phyloP scores from a whole-genome alignment of 2,797 vertebrate species.

The Falco novaeseelandiae region DNA sequence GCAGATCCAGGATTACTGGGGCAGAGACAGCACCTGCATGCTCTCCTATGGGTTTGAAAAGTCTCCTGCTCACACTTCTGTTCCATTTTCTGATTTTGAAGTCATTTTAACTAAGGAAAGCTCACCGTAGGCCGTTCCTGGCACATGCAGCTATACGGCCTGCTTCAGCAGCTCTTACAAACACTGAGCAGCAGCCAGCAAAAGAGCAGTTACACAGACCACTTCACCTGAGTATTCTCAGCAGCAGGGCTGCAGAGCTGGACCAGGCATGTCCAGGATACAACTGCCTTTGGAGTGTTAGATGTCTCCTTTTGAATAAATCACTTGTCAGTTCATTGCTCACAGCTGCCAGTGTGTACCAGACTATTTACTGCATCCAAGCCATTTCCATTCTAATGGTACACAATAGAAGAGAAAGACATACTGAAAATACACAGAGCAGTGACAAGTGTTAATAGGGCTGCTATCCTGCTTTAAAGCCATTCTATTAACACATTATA shows the following conservation, averaged over 20 bases:
- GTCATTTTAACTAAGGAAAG: background rate
- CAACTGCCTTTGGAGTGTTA: background rate
- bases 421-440: constrained; percentile 14
- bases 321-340: background rate
- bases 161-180: background rate
- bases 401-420: constrained; percentile 8
- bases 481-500: constrained; percentile 58
- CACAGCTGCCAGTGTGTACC: background rate
- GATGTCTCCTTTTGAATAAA: constrained; percentile 16
- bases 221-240: background rate
- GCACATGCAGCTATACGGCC: background rate
- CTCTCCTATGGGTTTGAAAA: fast-evolving
- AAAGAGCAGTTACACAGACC: background rate
- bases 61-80: background rate
- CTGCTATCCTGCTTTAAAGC: constrained; percentile 46
- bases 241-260: background rate
- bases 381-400: background rate
- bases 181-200: background rate
- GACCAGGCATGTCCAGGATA: background rate
- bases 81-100: background rate
- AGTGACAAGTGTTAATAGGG: constrained; percentile 51
- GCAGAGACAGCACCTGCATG: background rate
- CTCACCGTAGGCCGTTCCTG: fast-evolving
- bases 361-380: constrained; percentile 18
- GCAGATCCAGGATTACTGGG: background rate